Base-by-base conservation (phyloP, 1,140 invertebrate species). In the Leptinotarsa lineolata region DNA sequence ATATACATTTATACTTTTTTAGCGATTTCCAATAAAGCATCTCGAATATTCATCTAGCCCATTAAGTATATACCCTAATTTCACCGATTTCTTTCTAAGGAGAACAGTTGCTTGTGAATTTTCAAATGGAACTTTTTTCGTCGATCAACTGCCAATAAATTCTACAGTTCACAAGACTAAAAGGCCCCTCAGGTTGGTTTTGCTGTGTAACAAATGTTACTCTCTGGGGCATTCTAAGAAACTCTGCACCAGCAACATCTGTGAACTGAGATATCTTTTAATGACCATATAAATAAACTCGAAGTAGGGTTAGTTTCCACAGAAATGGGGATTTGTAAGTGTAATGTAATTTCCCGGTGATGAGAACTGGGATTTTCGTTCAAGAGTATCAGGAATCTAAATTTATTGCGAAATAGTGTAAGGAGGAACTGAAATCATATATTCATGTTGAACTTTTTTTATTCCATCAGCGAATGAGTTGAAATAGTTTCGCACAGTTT, bases 221-320 rank as follows among this genome's bases (percentile, higher is more conserved):
- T 70, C 60, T 68, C 74, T 72, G 60, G 66, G 44, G 66, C 30
- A 20, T 20, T 18, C 66, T 16, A 68, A 68, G 48, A 65, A 22
- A 21, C 63, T 39, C n/a, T 3, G 15, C 63, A 16, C 22, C 63
- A n/a, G 66, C 45, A 70, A 70, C 68, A 70, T 70, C 68, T 70
- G 68, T n/a, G 68, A 30, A 39, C 59, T 21, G 66, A 75, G 74
- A 75, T 75, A 75, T 72, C 74, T 70, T 75, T 65, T 75, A 75
- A 75, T 75, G 74, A 75, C 64, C 70, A 20, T 75, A 75, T 75
- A 75, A 75, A 75, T 75, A 75, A 72, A 72, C 70, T 45, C 60
- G 64, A 72, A 75, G 70, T 72, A 66, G 70, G 71, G 72, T 72
- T 60, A 72, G 70, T 68, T 75, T 72, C 39, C 22, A 60, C 24